Evolutionary conservation across 2,113 vertebrate genomes (phyloP).

Genomic region (Dipodomys spectabilis): DNA sequence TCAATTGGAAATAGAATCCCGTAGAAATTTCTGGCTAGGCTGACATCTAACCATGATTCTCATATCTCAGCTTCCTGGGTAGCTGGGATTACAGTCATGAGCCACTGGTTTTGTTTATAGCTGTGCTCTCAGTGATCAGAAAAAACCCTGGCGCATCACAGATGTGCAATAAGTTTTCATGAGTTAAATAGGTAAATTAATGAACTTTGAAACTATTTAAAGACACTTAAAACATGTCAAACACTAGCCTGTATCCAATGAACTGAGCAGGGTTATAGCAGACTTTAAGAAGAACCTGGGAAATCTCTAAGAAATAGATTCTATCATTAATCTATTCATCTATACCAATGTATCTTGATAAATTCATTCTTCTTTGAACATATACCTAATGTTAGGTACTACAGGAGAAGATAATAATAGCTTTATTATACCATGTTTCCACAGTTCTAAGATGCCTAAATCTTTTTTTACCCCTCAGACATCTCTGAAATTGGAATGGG

Average conservation of each 20-base stretch:
- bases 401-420: conserved; percentile 56
- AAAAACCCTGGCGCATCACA: neutral
- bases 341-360: conserved; percentile 25
- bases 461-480: conserved; percentile 1
- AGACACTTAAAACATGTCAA: conserved; percentile 10
- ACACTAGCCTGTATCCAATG: neutral
- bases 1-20: too few relatives aligned
- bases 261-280: neutral
- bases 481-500: neutral
- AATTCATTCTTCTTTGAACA: conserved; percentile 57
- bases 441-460: conserved; percentile 43
- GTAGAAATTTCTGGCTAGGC: too few relatives aligned
- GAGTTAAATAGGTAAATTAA: neutral
- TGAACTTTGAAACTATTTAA: conserved; percentile 34
- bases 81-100: too few relatives aligned
- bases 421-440: conserved; percentile 30
- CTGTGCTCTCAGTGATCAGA: neutral
- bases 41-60: too few relatives aligned
- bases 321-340: conserved; percentile 30
- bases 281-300: neutral
- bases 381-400: conserved; percentile 45
- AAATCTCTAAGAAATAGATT: conserved; percentile 53
- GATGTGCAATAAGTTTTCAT: neutral
- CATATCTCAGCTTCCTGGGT: too few relatives aligned
- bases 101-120: neutral